Evolutionary conservation across 2,888 invertebrate genomes (phyloP).

Genomic region (Actias luna): DNA sequence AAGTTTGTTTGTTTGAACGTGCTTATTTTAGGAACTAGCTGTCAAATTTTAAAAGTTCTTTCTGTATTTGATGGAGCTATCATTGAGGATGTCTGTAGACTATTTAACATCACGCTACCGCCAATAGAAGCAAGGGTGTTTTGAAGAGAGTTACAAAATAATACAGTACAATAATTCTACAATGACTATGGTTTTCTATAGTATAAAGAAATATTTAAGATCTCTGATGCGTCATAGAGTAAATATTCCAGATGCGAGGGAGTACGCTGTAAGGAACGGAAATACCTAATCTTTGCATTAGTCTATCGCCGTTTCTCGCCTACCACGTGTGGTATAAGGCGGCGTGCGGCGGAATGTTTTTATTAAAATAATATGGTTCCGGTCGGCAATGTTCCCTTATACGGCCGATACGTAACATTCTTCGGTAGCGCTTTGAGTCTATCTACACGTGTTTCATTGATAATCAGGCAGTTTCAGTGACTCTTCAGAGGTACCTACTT

Average conservation of each 20-base stretch:
- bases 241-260: constrained; percentile 57
- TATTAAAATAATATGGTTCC: constrained; percentile 52
- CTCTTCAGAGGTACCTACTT: neutral
- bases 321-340: constrained; percentile 51
- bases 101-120: no score
- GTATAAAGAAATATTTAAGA: neutral
- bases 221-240: constrained; percentile 42
- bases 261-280: constrained; percentile 55
- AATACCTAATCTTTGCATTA: constrained; percentile 79
- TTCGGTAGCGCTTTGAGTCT: neutral
- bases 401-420: constrained; percentile 4
- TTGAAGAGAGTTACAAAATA: neutral
- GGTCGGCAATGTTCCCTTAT: constrained; percentile 28
- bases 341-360: constrained; percentile 40
- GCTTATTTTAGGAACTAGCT: no score
- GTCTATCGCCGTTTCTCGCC: constrained; percentile 53
- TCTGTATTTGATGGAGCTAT: no score
- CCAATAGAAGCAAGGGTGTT: no score
- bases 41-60: no score
- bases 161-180: neutral
- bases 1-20: no score
- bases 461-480: neutral
- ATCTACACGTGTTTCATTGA: constrained; percentile 1
- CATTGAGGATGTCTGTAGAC: no score
- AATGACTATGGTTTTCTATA: constrained; percentile 10